phyloP scores from a whole-genome alignment of 2,797 vertebrate genomes.

The Selene dorsalis region DNA sequence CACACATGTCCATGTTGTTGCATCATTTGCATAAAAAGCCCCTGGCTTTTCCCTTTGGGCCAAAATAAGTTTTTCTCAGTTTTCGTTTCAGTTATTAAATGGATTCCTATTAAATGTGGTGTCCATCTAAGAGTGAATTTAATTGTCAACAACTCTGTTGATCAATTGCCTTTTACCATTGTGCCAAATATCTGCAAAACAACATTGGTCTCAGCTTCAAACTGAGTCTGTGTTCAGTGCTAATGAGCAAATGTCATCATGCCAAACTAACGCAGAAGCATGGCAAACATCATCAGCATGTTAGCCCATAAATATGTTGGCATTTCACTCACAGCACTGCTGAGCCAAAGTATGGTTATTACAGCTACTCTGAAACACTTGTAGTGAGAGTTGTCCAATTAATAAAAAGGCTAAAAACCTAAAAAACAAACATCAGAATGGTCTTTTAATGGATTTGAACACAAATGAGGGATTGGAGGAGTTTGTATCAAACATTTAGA shows the following conservation, averaged over 20 bases:
- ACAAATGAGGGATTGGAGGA: constrained; percentile 5
- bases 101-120: neutral
- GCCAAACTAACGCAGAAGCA: too few relatives aligned
- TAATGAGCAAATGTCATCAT: neutral
- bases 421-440: constrained; percentile 4
- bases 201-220: neutral
- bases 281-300: neutral
- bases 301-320: neutral
- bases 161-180: neutral
- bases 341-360: neutral
- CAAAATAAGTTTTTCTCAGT: neutral
- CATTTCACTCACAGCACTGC: neutral
- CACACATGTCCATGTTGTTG: neutral
- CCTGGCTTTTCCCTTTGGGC: neutral
- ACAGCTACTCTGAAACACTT: neutral
- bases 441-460: constrained; percentile 12
- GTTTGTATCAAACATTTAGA: neutral
- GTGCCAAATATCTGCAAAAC: neutral
- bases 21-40: too few relatives aligned
- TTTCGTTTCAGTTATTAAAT: neutral
- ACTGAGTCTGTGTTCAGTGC: too few relatives aligned
- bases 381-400: neutral
- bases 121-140: neutral
- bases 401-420: constrained; percentile 39
- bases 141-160: neutral